Evolutionary conservation across 1,140 invertebrate species (phyloP).

Genomic region (Aphelenchoides fujianensis): DNA sequence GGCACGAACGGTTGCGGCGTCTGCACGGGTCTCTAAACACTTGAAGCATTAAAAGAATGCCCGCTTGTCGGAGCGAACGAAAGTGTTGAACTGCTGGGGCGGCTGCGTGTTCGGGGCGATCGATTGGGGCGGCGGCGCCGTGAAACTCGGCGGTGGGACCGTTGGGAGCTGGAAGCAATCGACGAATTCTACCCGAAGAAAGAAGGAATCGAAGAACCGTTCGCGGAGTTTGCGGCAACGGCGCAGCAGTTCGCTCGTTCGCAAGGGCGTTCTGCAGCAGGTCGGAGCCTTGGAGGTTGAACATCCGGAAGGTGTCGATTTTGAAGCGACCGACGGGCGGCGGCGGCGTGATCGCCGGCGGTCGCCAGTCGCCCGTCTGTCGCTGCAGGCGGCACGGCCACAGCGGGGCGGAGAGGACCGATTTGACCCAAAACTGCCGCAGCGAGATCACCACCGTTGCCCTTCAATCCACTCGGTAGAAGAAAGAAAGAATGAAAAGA

Average conservation of each 20-base stretch:
- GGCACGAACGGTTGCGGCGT: no score
- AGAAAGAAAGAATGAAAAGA: not conserved
- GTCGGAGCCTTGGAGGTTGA: constrained; percentile 39
- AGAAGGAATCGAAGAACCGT: not conserved
- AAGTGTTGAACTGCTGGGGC: no score
- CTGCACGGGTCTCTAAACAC: not conserved
- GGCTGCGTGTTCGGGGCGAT: no score
- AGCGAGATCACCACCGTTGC: constrained; percentile 58
- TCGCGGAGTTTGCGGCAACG: not conserved
- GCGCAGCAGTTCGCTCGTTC: not conserved
- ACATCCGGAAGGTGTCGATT: constrained; percentile 57
- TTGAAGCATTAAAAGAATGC: not conserved
- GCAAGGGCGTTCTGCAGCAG: constrained; percentile 26
- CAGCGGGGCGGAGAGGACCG: constrained; percentile 48
- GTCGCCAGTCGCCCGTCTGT: constrained; percentile 34
- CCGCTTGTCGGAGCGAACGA: no score
- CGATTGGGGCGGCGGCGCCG: constrained; percentile 18
- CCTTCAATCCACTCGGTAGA: constrained; percentile 33
- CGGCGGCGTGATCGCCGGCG: constrained; percentile 40
- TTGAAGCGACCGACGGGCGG: constrained; percentile 57
- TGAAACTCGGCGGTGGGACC: constrained; percentile 9
- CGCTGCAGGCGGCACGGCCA: constrained; percentile 37
- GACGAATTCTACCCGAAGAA: no score
- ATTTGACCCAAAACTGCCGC: constrained; percentile 56
- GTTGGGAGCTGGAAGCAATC: not conserved